These are phyloP conservation scores for Fulica atra DNA, from an alignment of 2,113 vertebrate species.

Conservation along the genomic window DNA sequence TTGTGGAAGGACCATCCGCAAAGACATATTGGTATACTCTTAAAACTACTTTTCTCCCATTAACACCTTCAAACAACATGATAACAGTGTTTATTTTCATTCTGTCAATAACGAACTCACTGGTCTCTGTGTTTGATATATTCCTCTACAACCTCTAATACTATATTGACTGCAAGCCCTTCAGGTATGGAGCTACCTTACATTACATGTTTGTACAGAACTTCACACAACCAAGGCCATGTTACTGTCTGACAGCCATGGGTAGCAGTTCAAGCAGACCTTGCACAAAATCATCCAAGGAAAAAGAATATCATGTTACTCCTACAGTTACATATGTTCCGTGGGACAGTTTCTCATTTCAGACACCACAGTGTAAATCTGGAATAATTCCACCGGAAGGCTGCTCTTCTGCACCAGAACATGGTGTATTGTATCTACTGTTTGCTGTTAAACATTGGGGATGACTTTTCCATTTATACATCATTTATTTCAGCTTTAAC, in stretches of 20 bases:
- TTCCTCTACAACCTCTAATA: background rate
- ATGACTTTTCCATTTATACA: constrained; percentile 53
- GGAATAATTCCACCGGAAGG: constrained; percentile 43
- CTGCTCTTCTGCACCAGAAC: constrained; percentile 32
- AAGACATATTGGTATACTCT: background rate
- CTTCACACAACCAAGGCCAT: background rate
- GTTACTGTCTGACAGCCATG: background rate
- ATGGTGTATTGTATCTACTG: constrained; percentile 57
- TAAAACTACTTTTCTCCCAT: background rate
- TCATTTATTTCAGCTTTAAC: constrained; percentile 33
- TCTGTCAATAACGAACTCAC: background rate
- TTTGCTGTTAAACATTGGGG: constrained; percentile 42
- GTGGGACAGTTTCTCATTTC: constrained; percentile 41
- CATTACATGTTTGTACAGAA: background rate
- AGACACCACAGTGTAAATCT: constrained; percentile 22
- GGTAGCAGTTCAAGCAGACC: background rate
- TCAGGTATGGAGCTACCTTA: background rate
- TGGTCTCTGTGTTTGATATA: background rate
- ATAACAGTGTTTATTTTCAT: background rate
- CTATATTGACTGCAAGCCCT: background rate
- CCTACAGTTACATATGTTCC: background rate
- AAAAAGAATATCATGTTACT: constrained; percentile 15
- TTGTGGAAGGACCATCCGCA: background rate
- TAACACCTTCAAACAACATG: background rate
- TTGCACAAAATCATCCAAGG: constrained; percentile 19